Evolutionary conservation across 2,113 vertebrate genomes (phyloP).

Genomic region (Rhabdomys dilectus): DNA sequence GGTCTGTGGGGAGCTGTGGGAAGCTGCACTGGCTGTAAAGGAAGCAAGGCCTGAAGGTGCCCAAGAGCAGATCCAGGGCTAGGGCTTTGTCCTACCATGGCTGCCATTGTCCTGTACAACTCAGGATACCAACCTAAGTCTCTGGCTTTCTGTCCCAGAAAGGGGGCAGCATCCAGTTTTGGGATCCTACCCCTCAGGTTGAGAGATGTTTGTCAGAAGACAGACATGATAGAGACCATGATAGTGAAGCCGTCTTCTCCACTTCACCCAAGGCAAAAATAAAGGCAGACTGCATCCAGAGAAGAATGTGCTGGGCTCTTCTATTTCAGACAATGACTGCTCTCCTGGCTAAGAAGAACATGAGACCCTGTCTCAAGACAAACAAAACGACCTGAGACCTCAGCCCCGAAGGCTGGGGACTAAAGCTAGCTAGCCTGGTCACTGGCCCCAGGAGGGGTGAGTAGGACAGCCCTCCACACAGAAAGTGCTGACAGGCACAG

Average conservation of each 20-base stretch:
- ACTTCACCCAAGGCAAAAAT: not conserved
- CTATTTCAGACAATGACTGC: not conserved
- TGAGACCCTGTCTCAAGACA: not conserved
- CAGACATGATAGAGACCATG: not conserved
- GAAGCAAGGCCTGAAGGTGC: not conserved
- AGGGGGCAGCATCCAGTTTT: not conserved
- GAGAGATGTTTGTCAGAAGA: not conserved
- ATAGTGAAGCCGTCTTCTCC: not conserved
- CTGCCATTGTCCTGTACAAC: not conserved
- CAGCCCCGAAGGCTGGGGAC: not conserved
- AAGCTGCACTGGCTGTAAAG: not conserved
- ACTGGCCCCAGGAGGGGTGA: too few species aligned
- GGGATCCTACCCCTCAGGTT: not conserved
- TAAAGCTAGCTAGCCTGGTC: not conserved
- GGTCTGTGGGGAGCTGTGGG: not conserved
- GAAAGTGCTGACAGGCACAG: not conserved
- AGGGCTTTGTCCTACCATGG: not conserved
- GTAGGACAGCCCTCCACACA: not conserved
- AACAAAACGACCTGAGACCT: not conserved
- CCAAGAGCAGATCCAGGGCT: not conserved
- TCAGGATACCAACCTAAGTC: not conserved
- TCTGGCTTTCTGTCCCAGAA: not conserved
- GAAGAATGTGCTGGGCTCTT: not conserved
- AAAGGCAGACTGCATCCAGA: not conserved
- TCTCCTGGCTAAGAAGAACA: not conserved